phyloP scores from a whole-genome alignment of 2,888 invertebrate genomes.

The Sphaerophoria rueppellii region DNA sequence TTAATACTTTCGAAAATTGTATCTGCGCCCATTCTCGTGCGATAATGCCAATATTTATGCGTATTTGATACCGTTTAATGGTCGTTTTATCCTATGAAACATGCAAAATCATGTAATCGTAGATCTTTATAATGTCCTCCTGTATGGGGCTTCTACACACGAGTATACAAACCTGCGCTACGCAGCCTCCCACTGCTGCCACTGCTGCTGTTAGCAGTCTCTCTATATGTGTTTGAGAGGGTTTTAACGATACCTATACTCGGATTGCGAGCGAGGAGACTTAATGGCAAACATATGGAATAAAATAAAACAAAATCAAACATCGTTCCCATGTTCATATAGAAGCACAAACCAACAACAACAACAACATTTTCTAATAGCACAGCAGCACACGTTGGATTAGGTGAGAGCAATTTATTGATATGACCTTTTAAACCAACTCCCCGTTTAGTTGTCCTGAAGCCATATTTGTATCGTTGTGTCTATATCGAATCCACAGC shows the following conservation, averaged over 20 bases:
- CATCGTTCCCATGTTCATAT: constrained; percentile 17
- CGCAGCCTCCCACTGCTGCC: constrained; percentile 27
- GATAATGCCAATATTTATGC: constrained; percentile 79
- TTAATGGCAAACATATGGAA: constrained; percentile 58
- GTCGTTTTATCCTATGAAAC: constrained; percentile 79
- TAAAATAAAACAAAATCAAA: constrained; percentile 73
- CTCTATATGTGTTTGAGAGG: constrained; percentile 33
- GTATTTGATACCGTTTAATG: constrained; percentile 80
- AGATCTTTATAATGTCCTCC: constrained; percentile 79
- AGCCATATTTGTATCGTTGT: constrained; percentile 3
- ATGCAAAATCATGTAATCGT: constrained; percentile 81
- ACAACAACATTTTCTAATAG: constrained; percentile 70
- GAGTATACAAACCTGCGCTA: constrained; percentile 29
- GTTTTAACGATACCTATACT: constrained; percentile 41
- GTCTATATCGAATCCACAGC: constrained; percentile 46
- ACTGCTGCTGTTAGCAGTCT: constrained; percentile 1
- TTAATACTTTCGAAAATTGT: constrained; percentile 63
- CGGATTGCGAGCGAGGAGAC: constrained; percentile 6
- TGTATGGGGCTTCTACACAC: constrained; percentile 16
- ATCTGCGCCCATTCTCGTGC: constrained; percentile 54
- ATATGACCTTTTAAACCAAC: constrained; percentile 76
- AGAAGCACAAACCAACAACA: constrained; percentile 29
- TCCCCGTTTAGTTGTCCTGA: constrained; percentile 15
- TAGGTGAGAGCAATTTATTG: constrained; percentile 78
- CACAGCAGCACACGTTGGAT: constrained; percentile 71